phyloP scores from a whole-genome alignment of 2,888 invertebrate species.

The Lissocephala sabroskyi region DNA sequence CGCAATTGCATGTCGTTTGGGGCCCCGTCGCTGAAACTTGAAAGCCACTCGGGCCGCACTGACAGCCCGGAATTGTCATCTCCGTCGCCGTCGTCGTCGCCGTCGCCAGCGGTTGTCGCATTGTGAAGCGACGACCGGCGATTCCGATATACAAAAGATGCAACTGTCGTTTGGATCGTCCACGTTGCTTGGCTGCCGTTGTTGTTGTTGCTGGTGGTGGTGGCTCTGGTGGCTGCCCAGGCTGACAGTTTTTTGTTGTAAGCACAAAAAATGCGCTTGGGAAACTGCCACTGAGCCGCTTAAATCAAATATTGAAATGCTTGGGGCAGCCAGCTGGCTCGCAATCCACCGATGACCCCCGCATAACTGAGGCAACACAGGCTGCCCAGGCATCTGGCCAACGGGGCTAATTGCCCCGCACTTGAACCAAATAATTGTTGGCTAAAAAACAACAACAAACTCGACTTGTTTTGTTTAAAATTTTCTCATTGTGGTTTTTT shows the following conservation, averaged over 20 bases:
- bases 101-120: constrained; percentile 32
- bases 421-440: constrained; percentile 54
- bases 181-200: neutral
- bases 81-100: constrained; percentile 27
- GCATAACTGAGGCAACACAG: neutral
- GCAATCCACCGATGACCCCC: neutral
- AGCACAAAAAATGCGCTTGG: constrained; percentile 54
- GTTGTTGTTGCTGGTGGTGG: constrained; percentile 13
- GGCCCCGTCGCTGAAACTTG: constrained; percentile 47
- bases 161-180: constrained; percentile 43
- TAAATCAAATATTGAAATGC: constrained; percentile 61
- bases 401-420: constrained; percentile 53
- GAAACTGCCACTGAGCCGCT: constrained; percentile 40
- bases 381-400: too few species aligned
- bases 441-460: too few species aligned
- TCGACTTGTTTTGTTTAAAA: constrained; percentile 18
- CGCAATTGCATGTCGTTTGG: constrained; percentile 61
- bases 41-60: constrained; percentile 52
- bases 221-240: constrained; percentile 27
- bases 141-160: constrained; percentile 58
- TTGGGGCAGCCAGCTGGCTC: constrained; percentile 26
- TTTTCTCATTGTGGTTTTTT: constrained; percentile 17
- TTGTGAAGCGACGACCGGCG: constrained; percentile 22
- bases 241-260: constrained; percentile 23
- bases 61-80: constrained; percentile 61